phyloP scores from a whole-genome alignment of 2,113 vertebrate genomes.

The Perca flavescens region DNA sequence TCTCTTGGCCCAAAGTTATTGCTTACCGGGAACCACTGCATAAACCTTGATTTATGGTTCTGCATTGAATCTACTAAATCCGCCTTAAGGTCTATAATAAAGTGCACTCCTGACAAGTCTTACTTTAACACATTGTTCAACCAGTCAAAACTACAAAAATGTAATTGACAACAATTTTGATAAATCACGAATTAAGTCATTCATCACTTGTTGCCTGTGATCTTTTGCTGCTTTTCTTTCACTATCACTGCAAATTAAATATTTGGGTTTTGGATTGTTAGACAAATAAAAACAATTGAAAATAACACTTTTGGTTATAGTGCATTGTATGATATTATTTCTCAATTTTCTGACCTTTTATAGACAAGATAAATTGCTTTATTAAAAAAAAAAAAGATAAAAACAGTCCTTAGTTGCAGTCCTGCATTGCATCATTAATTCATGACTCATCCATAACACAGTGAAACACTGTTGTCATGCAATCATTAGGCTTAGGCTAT shows the following conservation, averaged over 20 bases:
- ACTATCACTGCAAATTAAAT: not conserved
- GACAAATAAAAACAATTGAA: not conserved
- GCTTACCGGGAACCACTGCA: not conserved
- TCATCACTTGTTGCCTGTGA: not conserved
- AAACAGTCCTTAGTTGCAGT: not conserved
- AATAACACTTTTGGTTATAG: not conserved
- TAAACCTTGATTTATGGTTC: not conserved
- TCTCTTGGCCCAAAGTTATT: not conserved
- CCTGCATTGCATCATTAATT: not conserved
- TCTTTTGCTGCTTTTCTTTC: not conserved
- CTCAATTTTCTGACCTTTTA: not conserved
- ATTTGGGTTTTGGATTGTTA: not conserved
- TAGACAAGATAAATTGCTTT: not conserved
- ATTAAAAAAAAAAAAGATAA: not conserved
- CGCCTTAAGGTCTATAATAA: not conserved
- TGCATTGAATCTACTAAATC: too few relatives aligned
- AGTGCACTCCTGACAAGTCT: not conserved
- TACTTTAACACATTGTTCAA: not conserved
- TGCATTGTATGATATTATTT: not conserved
- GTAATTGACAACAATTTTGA: not conserved
- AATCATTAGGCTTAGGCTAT: not conserved
- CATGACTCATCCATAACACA: slow-evolving; percentile 1
- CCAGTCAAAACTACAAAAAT: not conserved
- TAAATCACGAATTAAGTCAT: not conserved
- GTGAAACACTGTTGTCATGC: not conserved